These are phyloP conservation scores for Steinernema scapterisci DNA, from an alignment of 2,888 invertebrate species.

Conservation along the genomic window DNA sequence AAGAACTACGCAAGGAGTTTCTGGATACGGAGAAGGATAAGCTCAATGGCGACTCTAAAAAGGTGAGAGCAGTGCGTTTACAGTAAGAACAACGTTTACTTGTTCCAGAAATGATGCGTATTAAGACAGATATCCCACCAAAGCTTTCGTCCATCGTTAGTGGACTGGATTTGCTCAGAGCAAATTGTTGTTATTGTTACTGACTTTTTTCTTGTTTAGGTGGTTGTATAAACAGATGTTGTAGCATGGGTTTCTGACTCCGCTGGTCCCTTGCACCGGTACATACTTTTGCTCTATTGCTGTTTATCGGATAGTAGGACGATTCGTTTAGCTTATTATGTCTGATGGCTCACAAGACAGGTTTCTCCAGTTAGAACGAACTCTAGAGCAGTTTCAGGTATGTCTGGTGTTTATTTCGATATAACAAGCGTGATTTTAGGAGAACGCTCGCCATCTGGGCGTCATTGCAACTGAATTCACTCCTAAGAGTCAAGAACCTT, in stretches of 20 bases:
- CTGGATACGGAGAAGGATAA: constrained; percentile 40
- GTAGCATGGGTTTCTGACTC: not conserved
- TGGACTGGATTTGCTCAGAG: not conserved
- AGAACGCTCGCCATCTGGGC: constrained; percentile 90
- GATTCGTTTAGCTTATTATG: no score
- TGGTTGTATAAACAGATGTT: not conserved
- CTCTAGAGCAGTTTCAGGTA: constrained; percentile 63
- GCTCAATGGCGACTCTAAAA: constrained; percentile 36
- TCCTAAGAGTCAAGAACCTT: constrained; percentile 92
- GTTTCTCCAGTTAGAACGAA: constrained; percentile 54
- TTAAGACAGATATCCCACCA: not conserved
- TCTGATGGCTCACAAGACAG: constrained; percentile 37
- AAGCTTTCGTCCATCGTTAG: not conserved
- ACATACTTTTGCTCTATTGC: no score
- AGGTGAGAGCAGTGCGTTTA: not conserved
- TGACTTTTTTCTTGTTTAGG: not conserved
- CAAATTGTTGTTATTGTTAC: constrained; percentile 6
- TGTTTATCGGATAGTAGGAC: no score
- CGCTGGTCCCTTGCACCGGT: no score
- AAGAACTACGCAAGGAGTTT: constrained; percentile 66
- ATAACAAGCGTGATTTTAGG: constrained; percentile 73
- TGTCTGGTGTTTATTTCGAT: not conserved
- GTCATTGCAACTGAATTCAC: constrained; percentile 98
- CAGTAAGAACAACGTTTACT: not conserved
- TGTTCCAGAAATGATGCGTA: not conserved